A percentile compares a stretch with the other conserved stretches of the same genome.
Conservation (phyloP, 2,888 invertebrate genomes). For the Acanthoscelides obtectus region DNA sequence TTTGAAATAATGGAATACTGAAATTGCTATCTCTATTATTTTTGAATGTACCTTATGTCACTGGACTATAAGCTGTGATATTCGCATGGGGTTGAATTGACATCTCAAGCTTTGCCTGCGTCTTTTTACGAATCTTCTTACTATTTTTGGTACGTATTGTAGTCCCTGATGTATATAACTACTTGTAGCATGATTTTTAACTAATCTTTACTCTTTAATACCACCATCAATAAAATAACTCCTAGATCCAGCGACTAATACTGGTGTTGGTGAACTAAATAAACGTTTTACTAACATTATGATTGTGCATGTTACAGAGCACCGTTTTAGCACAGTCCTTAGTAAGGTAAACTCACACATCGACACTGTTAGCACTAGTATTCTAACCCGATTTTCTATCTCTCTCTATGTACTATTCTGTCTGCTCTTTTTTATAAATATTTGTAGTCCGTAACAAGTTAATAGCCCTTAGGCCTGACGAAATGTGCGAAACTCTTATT, state of each 20-base stretch:
- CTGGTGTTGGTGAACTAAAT: background rate
- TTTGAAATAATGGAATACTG: too few species aligned
- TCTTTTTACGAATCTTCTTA: background rate
- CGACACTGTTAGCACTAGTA: conserved; percentile 32
- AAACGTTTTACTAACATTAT: background rate
- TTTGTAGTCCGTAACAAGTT: background rate
- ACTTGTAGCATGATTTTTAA: background rate
- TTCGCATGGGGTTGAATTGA: background rate
- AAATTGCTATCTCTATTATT: too few species aligned
- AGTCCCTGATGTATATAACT: background rate
- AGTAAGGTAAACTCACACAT: conserved; percentile 24
- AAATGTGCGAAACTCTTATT: too few species aligned
- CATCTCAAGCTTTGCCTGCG: background rate
- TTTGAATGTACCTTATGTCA: background rate
- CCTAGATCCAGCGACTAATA: background rate
- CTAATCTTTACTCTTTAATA: background rate
- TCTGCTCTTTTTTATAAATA: conserved; percentile 39
- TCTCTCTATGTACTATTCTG: conserved; percentile 48
- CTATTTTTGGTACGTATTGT: background rate
- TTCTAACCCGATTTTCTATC: conserved; percentile 42
- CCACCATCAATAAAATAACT: background rate
- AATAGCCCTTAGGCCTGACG: too few species aligned
- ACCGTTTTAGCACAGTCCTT: conserved; percentile 38
- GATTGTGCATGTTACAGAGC: conserved; percentile 21
- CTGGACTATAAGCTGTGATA: background rate